Evolutionary conservation across 2,888 invertebrate species (phyloP).

Genomic region (Agonum fuliginosum): DNA sequence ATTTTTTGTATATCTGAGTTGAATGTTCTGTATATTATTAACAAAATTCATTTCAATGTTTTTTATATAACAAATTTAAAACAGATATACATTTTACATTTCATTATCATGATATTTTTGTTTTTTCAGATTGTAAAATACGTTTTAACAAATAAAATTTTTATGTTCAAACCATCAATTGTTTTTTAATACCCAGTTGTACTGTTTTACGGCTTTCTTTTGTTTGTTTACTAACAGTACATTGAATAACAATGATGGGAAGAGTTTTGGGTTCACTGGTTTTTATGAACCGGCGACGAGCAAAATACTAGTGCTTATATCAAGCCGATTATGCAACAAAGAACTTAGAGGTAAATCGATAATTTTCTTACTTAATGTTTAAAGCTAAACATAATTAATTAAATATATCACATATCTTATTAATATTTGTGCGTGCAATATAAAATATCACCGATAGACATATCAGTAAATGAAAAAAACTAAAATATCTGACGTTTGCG

Average conservation of each 20-base stretch:
- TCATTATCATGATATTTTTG: slow-evolving; percentile 3
- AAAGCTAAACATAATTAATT: neutral
- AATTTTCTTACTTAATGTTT: neutral
- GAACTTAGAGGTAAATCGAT: slow-evolving; percentile 55
- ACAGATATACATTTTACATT: slow-evolving; percentile 10
- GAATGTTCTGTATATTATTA: slow-evolving; percentile 14
- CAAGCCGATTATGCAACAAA: slow-evolving; percentile 58
- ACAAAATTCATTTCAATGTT: slow-evolving; percentile 21
- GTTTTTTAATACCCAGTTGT: neutral
- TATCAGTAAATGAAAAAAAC: slow-evolving; percentile 28
- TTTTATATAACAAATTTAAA: slow-evolving; percentile 20
- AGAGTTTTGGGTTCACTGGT: slow-evolving; percentile 44
- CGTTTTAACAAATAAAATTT: slow-evolving; percentile 38
- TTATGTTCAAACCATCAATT: neutral
- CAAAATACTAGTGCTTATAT: slow-evolving; percentile 46
- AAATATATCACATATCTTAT: neutral
- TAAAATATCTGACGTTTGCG: slow-evolving; percentile 46
- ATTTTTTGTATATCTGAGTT: slow-evolving; percentile 37
- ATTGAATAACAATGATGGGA: slow-evolving; percentile 10
- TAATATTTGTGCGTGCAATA: slow-evolving; percentile 3
- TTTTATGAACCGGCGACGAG: slow-evolving; percentile 8
- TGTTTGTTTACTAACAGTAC: neutral
- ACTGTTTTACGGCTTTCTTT: neutral
- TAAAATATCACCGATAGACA: neutral
- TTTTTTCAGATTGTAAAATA: slow-evolving; percentile 25